phyloP scores from a whole-genome alignment of 2,797 vertebrate species.

The Sebastes glaucus region DNA sequence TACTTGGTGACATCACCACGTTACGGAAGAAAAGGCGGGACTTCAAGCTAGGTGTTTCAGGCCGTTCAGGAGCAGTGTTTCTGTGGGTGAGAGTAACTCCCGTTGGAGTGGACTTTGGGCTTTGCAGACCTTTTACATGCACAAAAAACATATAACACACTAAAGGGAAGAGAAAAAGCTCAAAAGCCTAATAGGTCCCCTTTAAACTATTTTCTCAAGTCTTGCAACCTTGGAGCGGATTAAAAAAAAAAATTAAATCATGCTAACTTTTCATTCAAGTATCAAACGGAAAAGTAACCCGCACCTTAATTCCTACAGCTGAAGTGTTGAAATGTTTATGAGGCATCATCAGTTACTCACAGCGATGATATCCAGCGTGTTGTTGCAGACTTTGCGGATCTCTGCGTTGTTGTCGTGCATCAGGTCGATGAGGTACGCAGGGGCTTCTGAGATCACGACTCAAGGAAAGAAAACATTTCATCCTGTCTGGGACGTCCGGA shows the following conservation, averaged over 20 bases:
- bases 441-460: constrained; percentile 83
- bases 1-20: too few relatives aligned
- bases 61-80: too few relatives aligned
- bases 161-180: too few relatives aligned
- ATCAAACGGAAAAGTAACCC: neutral
- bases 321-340: neutral
- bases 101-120: too few relatives aligned
- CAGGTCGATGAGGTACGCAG: constrained; percentile 92
- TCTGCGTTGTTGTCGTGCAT: constrained; percentile 94
- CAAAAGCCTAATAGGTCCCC: too few relatives aligned
- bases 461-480: constrained; percentile 40
- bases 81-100: too few relatives aligned
- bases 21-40: too few relatives aligned
- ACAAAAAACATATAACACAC: too few relatives aligned
- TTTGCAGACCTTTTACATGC: too few relatives aligned
- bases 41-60: too few relatives aligned
- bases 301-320: neutral
- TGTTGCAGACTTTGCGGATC: constrained; percentile 93
- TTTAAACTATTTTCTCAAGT: neutral
- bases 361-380: constrained; percentile 93
- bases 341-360: constrained; percentile 79
- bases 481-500: neutral
- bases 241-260: neutral
- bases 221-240: neutral
- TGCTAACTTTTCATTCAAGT: neutral